Evolutionary conservation across 2,888 invertebrate genomes (phyloP).

Genomic region (Enchytraeus crypticus): DNA sequence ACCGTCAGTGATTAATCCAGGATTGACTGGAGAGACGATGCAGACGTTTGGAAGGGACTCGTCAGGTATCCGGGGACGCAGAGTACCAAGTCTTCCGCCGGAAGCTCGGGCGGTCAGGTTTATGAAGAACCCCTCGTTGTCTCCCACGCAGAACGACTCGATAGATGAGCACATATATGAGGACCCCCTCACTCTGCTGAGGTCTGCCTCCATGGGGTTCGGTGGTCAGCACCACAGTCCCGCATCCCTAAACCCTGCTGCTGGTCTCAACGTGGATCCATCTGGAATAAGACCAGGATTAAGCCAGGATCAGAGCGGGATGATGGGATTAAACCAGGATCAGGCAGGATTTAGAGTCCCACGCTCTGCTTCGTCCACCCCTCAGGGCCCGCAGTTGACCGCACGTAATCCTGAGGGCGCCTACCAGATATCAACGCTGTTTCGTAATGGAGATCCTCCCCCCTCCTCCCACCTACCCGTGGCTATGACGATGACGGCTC

Average conservation of each 20-base stretch:
- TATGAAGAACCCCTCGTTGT: not conserved
- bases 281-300: not conserved
- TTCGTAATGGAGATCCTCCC: not conserved
- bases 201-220: not conserved
- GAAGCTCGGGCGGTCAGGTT: not conserved
- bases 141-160: not conserved
- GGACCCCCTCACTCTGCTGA: conserved; percentile 4
- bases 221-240: not conserved
- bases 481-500: not conserved
- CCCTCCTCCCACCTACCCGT: not conserved
- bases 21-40: too few relatives aligned
- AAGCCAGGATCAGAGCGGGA: too few relatives aligned
- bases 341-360: not conserved
- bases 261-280: not conserved
- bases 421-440: not conserved
- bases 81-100: not conserved
- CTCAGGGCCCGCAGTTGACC: too few relatives aligned
- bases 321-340: too few relatives aligned
- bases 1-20: too few relatives aligned
- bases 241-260: not conserved
- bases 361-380: not conserved
- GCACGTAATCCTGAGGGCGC: not conserved
- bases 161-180: conserved; percentile 8
- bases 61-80: not conserved
- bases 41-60: too few relatives aligned